Conservation (phyloP, 2,888 invertebrate species). For the Pachydiplax longipennis region DNA sequence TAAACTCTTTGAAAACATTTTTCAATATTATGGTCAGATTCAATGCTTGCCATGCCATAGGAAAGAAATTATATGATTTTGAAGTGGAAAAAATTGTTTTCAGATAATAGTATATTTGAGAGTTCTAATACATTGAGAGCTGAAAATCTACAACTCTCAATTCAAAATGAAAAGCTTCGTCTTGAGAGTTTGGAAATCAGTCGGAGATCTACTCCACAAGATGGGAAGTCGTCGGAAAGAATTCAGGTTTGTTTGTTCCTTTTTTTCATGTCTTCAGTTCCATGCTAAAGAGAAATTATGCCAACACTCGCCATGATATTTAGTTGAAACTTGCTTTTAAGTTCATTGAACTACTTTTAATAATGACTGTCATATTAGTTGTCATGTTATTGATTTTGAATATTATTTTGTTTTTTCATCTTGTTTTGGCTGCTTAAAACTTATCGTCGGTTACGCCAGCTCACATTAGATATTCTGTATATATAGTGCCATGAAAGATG, state of each 20-base stretch:
- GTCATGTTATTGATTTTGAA: too few relatives aligned
- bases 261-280: background rate
- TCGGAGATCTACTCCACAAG: slow-evolving; percentile 54
- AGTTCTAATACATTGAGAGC: slow-evolving; percentile 78
- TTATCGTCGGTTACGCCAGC: too few relatives aligned
- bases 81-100: slow-evolving; percentile 54
- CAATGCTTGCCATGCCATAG: background rate
- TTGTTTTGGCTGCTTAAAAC: too few relatives aligned
- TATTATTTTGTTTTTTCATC: too few relatives aligned
- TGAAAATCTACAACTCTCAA: slow-evolving; percentile 84
- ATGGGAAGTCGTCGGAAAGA: slow-evolving; percentile 62
- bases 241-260: slow-evolving; percentile 59
- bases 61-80: slow-evolving; percentile 28
- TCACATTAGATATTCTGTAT: too few relatives aligned
- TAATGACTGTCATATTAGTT: background rate
- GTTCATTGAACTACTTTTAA: background rate
- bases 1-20: background rate
- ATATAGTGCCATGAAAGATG: too few relatives aligned
- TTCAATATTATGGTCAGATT: background rate
- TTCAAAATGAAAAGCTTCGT: slow-evolving; percentile 84
- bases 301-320: background rate
- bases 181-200: slow-evolving; percentile 63
- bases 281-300: background rate
- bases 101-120: slow-evolving; percentile 89
- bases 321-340: background rate